Percentiles rank a stretch among this genome's conserved stretches.
These are phyloP conservation scores for Pipistrellus pygmaeus DNA, from an alignment of 2,797 vertebrate genomes.

Conservation along the genomic window DNA sequence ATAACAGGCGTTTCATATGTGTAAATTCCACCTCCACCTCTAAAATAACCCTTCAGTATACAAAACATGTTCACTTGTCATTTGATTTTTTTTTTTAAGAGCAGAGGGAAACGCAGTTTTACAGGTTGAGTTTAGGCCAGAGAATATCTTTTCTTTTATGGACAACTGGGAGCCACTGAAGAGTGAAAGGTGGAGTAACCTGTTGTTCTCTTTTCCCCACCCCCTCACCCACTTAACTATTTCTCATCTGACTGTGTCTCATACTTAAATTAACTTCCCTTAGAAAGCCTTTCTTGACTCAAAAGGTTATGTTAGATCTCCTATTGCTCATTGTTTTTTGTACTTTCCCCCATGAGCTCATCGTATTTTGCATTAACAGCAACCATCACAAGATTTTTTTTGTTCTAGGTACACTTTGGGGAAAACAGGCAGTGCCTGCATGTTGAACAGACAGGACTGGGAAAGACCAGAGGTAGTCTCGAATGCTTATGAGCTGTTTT, in stretches of 20 bases:
- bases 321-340: neutral
- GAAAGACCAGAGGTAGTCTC: neutral
- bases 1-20: neutral
- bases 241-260: neutral
- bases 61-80: neutral
- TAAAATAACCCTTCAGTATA: constrained; percentile 12
- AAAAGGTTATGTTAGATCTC: neutral
- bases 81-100: neutral
- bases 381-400: neutral
- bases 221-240: neutral
- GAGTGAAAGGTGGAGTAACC: neutral
- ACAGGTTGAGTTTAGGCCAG: neutral
- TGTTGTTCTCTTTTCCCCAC: neutral
- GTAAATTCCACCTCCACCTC: neutral
- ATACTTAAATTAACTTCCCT: neutral
- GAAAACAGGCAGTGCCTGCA: neutral
- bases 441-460: neutral
- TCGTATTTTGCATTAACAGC: neutral
- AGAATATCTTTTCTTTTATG: neutral
- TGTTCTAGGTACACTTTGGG: neutral
- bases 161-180: neutral
- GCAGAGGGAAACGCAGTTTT: neutral
- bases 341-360: neutral
- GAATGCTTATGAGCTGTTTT: neutral
- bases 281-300: neutral